Evolutionary conservation across 2,888 invertebrate genomes (phyloP), one percentile per base, ranked within the genome.

Genomic region (Sphecodes monilicornis): DNA sequence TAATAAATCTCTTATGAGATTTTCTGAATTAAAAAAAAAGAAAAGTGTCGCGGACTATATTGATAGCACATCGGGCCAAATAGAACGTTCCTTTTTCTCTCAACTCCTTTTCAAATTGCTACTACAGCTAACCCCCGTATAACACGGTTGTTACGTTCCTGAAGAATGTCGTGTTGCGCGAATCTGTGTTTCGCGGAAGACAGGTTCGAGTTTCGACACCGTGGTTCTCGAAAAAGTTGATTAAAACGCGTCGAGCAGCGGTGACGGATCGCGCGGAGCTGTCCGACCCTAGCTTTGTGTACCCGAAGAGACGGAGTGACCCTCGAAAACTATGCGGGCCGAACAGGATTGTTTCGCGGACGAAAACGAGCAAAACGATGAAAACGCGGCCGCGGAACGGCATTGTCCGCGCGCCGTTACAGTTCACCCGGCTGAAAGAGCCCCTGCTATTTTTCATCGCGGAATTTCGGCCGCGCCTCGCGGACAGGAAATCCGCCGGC

Each of bases 261-360:
- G 75, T 77, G 84, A 81, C 76, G 76, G 74, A 80, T 85, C 80
- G 46, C 78, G 66, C 29, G 68, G 83, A 70, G 78, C 84, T 86
- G 86, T 86, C 76, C 78, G 41, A 46, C 66, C 78, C 54, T 46
- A 46, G 71, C 70, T 81, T 86, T 83, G 77, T 86, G 72, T 36
- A 70, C 39, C 69, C 57, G 18, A 22, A 68, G 69, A 71, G 77
- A 71, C 68, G 77, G 76, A 84, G 69, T 82, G 75, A 72, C 60
- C 69, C 79, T 84, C 74, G 57, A 57, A 80, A 78, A 77, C 80
- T 77, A 41, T 68, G 36, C 32, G 57, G 43, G 18, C 68, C 71
- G 75, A 80, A 46, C 69, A 46, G 80, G 74, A 86, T 80, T 80
- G 82, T 86, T 82, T 80, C 66, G 77, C 72, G 74, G 72, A 46